phyloP scores from a whole-genome alignment of 2,113 vertebrate species.

The Oceanites oceanicus region DNA sequence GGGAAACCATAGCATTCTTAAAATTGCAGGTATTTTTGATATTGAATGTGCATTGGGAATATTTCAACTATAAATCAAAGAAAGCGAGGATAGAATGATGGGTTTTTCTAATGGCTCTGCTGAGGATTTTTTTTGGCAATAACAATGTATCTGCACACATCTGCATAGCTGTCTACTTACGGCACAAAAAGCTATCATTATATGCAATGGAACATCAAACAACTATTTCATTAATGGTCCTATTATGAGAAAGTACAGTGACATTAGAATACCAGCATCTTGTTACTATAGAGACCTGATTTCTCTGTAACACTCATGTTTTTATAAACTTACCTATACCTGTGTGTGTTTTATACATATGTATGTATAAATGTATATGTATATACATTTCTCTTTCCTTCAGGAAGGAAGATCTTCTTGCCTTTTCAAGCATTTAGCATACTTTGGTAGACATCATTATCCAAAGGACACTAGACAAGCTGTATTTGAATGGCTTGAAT shows the following conservation, averaged over 20 bases:
- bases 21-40: background rate
- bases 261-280: background rate
- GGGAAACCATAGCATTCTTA: background rate
- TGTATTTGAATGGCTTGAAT: conserved; percentile 22
- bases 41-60: background rate
- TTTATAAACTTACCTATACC: background rate
- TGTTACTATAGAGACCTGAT: conserved; percentile 63
- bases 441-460: background rate
- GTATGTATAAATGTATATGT: background rate
- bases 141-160: background rate
- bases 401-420: background rate
- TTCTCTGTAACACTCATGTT: background rate
- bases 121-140: background rate
- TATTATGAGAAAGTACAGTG: conserved; percentile 25
- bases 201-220: conserved; percentile 63
- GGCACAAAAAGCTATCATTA: conserved; percentile 61
- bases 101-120: background rate
- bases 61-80: background rate
- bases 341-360: background rate
- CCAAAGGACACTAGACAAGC: background rate
- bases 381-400: background rate
- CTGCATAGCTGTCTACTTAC: background rate
- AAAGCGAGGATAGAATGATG: background rate
- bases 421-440: background rate
- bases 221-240: conserved; percentile 64